A percentile compares a stretch with the other conserved stretches of the same genome.
phyloP scores from a whole-genome alignment of 1,140 invertebrate genomes.

The Gyrodactylus bullatarudis region DNA sequence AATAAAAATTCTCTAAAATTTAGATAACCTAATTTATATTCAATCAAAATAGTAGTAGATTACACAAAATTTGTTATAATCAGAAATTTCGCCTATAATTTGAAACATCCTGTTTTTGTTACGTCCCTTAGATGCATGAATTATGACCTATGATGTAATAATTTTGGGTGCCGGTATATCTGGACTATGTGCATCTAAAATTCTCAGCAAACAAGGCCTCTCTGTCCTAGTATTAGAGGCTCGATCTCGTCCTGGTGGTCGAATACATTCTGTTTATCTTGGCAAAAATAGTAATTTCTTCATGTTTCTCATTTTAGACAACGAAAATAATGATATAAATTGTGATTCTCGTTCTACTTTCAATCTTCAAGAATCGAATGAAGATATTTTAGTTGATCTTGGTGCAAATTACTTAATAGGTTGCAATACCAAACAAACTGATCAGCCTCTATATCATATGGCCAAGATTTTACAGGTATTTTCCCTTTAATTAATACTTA shows the following conservation, averaged over 20 bases:
- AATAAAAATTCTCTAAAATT: too few species aligned
- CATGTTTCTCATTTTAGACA: background rate
- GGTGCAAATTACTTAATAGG: constrained; percentile 5
- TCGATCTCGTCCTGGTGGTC: background rate
- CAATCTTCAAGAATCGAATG: background rate
- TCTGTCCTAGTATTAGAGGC: background rate
- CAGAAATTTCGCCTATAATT: too few species aligned
- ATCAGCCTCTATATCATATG: background rate
- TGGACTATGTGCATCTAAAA: constrained; percentile 3
- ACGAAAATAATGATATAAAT: background rate
- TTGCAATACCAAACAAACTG: background rate
- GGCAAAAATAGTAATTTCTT: background rate
- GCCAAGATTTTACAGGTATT: background rate
- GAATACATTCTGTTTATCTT: background rate
- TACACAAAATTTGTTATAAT: too few species aligned
- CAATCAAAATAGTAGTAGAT: too few species aligned
- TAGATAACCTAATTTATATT: too few species aligned
- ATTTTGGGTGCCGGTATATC: constrained; percentile 5
- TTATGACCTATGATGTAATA: background rate
- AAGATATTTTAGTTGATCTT: background rate
- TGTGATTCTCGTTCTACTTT: background rate
- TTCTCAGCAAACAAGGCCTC: background rate
- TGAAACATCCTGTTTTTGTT: too few species aligned
- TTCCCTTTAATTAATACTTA: background rate
- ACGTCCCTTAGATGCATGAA: background rate